phyloP scores from a whole-genome alignment of 92 coral and sea anemone species.

The Phenganax subtilis region DNA sequence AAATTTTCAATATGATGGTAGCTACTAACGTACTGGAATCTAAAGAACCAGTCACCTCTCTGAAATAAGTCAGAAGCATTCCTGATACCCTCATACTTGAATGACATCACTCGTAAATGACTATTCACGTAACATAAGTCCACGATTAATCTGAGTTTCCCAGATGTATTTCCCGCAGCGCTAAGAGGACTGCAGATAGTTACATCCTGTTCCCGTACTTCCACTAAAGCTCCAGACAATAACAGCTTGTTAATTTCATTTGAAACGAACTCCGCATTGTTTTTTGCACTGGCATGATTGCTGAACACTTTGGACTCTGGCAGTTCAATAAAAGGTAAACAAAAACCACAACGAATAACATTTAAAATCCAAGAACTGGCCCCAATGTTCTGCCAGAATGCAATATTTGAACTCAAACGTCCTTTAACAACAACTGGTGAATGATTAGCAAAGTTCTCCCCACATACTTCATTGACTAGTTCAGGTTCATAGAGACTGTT shows the following conservation, averaged over 20 bases:
- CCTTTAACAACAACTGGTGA: conserved; percentile 43
- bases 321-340: conserved; percentile 44
- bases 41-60: conserved; percentile 46
- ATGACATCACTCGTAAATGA: conserved; percentile 35
- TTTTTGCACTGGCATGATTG: conserved; percentile 31
- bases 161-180: conserved; percentile 35
- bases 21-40: conserved; percentile 3
- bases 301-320: conserved; percentile 18
- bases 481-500: neutral
- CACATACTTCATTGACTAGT: neutral
- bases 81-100: conserved; percentile 46
- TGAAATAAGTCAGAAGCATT: conserved; percentile 45
- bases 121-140: conserved; percentile 44
- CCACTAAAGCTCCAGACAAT: conserved; percentile 46
- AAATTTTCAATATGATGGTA: conserved; percentile 54
- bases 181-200: conserved; percentile 41
- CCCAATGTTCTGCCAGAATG: conserved; percentile 48
- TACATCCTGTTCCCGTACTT: conserved; percentile 36
- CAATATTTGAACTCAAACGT: conserved; percentile 35
- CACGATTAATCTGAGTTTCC: conserved; percentile 42
- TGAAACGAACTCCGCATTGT: conserved; percentile 49
- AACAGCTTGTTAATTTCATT: conserved; percentile 45
- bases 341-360: conserved; percentile 41
- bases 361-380: conserved; percentile 42
- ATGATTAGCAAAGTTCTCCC: neutral